Evolutionary conservation across 2,888 invertebrate species (phyloP).

Genomic region (Mechanitis mazaeus): DNA sequence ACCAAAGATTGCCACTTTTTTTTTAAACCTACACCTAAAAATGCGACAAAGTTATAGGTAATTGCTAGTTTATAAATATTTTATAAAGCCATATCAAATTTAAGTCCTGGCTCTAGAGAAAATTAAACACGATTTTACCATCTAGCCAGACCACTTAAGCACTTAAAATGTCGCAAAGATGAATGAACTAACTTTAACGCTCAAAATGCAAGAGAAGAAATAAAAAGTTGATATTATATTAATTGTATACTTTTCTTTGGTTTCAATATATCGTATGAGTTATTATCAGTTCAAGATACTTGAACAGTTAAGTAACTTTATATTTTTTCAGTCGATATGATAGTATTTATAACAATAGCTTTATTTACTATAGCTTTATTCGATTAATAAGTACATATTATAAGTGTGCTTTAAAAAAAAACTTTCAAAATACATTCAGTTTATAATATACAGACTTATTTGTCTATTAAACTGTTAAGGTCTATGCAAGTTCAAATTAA

Average conservation of each 20-base stretch:
- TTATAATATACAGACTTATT: too few relatives aligned
- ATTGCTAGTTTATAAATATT: constrained; percentile 4
- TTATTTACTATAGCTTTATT: too few relatives aligned
- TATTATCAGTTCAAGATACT: not conserved
- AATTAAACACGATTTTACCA: constrained; percentile 53
- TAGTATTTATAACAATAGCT: too few relatives aligned
- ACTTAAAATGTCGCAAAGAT: constrained; percentile 62
- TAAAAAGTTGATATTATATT: constrained; percentile 43
- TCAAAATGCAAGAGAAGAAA: constrained; percentile 28
- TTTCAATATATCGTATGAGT: not conserved
- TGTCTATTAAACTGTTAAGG: too few relatives aligned
- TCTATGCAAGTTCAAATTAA: too few relatives aligned
- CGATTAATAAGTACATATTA: too few relatives aligned
- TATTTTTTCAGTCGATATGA: too few relatives aligned
- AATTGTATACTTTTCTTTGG: constrained; percentile 5
- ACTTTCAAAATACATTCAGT: too few relatives aligned
- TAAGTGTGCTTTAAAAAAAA: too few relatives aligned
- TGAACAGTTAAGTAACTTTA: too few relatives aligned
- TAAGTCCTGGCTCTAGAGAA: constrained; percentile 34
- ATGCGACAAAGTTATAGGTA: not conserved
- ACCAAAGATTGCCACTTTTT: too few relatives aligned
- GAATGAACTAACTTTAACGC: constrained; percentile 51
- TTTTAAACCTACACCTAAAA: not conserved
- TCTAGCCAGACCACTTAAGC: constrained; percentile 48
- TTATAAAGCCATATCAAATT: constrained; percentile 24